A percentile compares a stretch with the other conserved stretches of the same genome.
Conservation (phyloP, 2,888 invertebrate genomes). For the Nasonia oneida region DNA sequence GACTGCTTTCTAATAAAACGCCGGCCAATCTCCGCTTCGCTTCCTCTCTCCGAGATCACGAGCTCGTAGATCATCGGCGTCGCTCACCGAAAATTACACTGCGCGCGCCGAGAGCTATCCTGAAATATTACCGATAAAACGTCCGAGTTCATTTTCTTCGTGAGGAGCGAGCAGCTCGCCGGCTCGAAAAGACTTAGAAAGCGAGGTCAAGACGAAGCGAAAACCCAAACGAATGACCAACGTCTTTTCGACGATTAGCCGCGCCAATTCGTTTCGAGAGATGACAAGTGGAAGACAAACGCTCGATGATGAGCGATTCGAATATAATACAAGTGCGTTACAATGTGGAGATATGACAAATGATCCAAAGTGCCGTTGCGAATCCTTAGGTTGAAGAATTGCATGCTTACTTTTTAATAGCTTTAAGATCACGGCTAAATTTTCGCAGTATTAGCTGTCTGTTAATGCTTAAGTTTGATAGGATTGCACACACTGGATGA, state of each 20-base stretch:
- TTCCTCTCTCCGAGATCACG: slow-evolving; percentile 44
- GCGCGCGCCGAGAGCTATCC: slow-evolving; percentile 28
- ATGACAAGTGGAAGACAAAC: slow-evolving; percentile 42
- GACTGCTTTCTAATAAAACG: slow-evolving; percentile 51
- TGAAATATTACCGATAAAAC: slow-evolving; percentile 54
- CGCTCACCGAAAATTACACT: slow-evolving; percentile 55
- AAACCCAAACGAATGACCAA: slow-evolving; percentile 33
- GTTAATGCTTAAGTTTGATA: background rate
- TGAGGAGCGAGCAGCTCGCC: slow-evolving; percentile 14
- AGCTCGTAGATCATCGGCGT: slow-evolving; percentile 51
- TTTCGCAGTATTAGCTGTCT: slow-evolving; percentile 23
- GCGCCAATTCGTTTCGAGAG: slow-evolving; percentile 10
- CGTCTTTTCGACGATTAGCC: slow-evolving; percentile 36
- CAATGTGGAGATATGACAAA: slow-evolving; percentile 29
- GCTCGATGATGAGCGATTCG: slow-evolving; percentile 29
- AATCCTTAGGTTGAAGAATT: slow-evolving; percentile 31
- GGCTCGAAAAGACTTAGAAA: slow-evolving; percentile 42
- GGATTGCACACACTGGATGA: background rate
- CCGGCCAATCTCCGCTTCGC: background rate
- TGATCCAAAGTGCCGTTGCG: slow-evolving; percentile 49
- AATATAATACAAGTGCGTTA: slow-evolving; percentile 27
- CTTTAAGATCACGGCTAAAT: background rate
- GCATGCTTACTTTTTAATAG: background rate
- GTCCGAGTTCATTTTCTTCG: slow-evolving; percentile 50
- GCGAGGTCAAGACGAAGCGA: slow-evolving; percentile 37